Evolutionary conservation across 2,113 vertebrate genomes (phyloP).

Genomic region (Phalacrocorax carbo): DNA sequence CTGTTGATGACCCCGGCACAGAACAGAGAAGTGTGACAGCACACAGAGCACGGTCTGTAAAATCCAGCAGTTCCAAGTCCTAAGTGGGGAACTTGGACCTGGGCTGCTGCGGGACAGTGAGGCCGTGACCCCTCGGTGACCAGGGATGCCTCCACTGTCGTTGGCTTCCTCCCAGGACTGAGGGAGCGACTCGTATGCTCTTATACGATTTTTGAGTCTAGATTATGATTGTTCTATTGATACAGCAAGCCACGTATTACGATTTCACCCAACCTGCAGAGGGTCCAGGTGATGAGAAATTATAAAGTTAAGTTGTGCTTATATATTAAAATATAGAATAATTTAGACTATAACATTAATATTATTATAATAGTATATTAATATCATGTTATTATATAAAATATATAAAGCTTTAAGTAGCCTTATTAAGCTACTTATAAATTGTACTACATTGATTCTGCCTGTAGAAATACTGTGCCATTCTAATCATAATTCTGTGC

Average conservation of each 20-base stretch:
- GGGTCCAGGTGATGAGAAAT: background rate
- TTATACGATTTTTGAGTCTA: background rate
- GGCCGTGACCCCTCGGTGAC: background rate
- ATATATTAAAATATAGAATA: too few species aligned
- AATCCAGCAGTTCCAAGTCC: background rate
- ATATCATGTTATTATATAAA: too few species aligned
- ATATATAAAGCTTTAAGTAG: too few species aligned
- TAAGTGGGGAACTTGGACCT: background rate
- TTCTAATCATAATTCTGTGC: background rate
- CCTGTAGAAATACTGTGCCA: background rate
- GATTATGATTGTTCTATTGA: background rate
- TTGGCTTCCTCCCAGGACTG: background rate
- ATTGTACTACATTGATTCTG: background rate
- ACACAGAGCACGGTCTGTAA: too few species aligned
- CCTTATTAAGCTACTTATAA: background rate
- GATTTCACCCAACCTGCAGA: background rate
- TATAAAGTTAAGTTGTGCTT: background rate
- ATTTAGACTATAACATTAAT: too few species aligned
- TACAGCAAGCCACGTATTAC: background rate
- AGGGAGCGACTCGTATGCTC: background rate
- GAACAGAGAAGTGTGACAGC: background rate
- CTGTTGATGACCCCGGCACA: background rate
- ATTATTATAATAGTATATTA: too few species aligned
- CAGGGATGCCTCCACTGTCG: background rate
- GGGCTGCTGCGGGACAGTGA: background rate